Evolutionary conservation across 1,140 invertebrate species (phyloP), one percentile per base, ranked within the genome.

Genomic region (Physella acuta): DNA sequence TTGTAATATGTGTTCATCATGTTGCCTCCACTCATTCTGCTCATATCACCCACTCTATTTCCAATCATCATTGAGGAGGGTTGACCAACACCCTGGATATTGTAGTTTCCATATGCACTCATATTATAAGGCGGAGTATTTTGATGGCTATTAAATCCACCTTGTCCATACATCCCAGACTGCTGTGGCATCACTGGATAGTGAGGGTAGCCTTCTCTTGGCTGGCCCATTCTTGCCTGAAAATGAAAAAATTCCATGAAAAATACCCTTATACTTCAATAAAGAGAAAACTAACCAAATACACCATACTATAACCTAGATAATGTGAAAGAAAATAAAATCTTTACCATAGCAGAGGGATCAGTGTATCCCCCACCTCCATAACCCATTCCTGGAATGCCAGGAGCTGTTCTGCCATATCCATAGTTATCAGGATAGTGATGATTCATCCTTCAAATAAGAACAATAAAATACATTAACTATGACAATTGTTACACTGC

Each of bases 341-440:
- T 30, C 64, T 63, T 52, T 63, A 76, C 75, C 75, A 76, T 74
- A 20, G 71, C 56, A 52, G 68, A n/a, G 31, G 49, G 63, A 56
- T 66, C 67, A 24, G 68, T 65, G 56, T 70, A 74, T 39, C 51
- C 51, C 33, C 68, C 65, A 44, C 61, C 34, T 55, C 61, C 51
- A 69, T 72, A 76, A 16, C 68, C 69, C 60, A 71, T 66, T 14
- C 39, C 52, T 31, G 61, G 72, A 60, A 76, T 74, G 34, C 65
- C 56, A 16, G 51, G 58, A 39, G 56, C 63, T 51, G 56, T 62
- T 3, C 64, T 51, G 14, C 64, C 70, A 74, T 73, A 76, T 33
- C 62, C 63, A 56, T 71, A 73, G 49, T 74, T 66, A 56, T 76
- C 75, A 51, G 70, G 72, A 44, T 74, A 76, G 51, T 73, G 73